A percentile compares a stretch with the other conserved stretches of the same genome.
These are phyloP conservation scores for Cyprinodon tularosa DNA, from an alignment of 2,113 vertebrate species.

Conservation along the genomic window DNA sequence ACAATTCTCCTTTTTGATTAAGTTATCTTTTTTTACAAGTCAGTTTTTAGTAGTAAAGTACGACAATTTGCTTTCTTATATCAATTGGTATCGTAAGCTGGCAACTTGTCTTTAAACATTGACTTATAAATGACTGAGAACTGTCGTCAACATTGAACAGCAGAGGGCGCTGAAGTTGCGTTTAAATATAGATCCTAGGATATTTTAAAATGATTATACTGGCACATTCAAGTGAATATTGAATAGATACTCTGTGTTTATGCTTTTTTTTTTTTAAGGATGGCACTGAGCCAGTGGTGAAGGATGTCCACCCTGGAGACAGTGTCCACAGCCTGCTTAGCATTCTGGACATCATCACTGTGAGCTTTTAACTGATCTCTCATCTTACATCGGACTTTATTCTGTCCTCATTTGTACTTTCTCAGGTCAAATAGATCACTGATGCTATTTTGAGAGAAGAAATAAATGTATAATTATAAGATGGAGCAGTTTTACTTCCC, in stretches of 20 bases:
- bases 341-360: constrained; percentile 94
- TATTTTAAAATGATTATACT: background rate
- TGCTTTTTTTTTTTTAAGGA: constrained; percentile 77
- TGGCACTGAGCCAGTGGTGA: constrained; percentile 89
- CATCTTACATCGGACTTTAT: constrained; percentile 1
- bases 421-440: background rate
- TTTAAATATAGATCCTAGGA: background rate
- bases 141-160: background rate
- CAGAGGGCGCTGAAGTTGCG: constrained; percentile 1
- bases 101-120: background rate
- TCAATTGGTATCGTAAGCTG: background rate
- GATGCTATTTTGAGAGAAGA: background rate
- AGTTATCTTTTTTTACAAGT: background rate
- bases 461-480: background rate
- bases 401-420: constrained; percentile 11
- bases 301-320: constrained; percentile 92
- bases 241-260: background rate
- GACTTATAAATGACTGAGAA: background rate
- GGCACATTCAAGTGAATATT: background rate
- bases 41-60: background rate
- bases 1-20: background rate
- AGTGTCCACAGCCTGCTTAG: constrained; percentile 96
- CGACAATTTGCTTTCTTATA: background rate
- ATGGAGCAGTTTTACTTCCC: background rate
- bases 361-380: constrained; percentile 72